Conservation (phyloP, 2,888 invertebrate genomes). For the Auanema sp. region DNA sequence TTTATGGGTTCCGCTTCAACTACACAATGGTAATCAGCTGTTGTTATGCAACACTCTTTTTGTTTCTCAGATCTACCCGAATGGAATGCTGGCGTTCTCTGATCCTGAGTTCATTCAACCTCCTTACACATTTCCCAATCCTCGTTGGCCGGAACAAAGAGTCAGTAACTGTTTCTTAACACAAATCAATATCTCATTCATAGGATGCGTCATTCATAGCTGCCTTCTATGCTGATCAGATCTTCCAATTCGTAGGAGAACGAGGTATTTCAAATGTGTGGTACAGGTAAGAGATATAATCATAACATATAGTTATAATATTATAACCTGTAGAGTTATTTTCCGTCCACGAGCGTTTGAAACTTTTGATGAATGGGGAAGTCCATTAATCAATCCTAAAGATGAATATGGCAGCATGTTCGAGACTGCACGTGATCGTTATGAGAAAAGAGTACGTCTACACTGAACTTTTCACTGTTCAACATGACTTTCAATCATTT, state of each 20-base stretch:
- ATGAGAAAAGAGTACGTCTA: slow-evolving; percentile 25
- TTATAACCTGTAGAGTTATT: slow-evolving; percentile 22
- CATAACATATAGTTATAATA: too few relatives aligned
- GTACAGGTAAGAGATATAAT: slow-evolving; percentile 24
- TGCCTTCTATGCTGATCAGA: slow-evolving; percentile 48
- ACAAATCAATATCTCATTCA: too few relatives aligned
- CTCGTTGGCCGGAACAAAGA: slow-evolving; percentile 45
- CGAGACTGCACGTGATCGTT: slow-evolving; percentile 34
- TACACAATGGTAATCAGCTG: slow-evolving; percentile 87
- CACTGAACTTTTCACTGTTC: not conserved
- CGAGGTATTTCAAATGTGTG: slow-evolving; percentile 48
- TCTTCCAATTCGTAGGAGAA: slow-evolving; percentile 46
- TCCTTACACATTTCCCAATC: slow-evolving; percentile 53
- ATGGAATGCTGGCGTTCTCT: slow-evolving; percentile 47
- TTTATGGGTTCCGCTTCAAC: slow-evolving; percentile 87
- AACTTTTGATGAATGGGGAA: slow-evolving; percentile 45
- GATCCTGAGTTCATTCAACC: slow-evolving; percentile 51
- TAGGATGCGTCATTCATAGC: slow-evolving; percentile 49
- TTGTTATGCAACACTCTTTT: too few relatives aligned
- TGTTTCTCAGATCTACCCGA: slow-evolving; percentile 47
- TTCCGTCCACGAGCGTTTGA: slow-evolving; percentile 43
- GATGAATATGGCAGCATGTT: slow-evolving; percentile 40
- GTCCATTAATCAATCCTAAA: slow-evolving; percentile 7
- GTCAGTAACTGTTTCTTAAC: not conserved
- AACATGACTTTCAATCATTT: not conserved